Conservation (phyloP, 2,888 invertebrate species). For the Incurvaria masculella region DNA sequence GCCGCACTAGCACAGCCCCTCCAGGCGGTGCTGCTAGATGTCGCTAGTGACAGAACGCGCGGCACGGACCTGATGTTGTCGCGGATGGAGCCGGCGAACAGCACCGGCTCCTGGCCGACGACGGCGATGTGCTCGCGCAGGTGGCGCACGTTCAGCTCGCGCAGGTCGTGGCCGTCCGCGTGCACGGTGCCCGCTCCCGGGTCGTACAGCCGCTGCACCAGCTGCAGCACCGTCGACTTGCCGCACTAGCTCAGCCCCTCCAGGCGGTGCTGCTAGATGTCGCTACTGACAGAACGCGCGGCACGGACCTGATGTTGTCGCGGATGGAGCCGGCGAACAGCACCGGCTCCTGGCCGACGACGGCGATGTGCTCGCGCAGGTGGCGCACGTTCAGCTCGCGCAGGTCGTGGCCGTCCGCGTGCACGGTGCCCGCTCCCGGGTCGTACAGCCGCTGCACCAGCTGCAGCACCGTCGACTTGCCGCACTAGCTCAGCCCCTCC, state of each 20-base stretch:
- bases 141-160: slow-evolving; percentile 68
- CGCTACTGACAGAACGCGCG: too few species aligned
- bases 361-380: slow-evolving; percentile 73
- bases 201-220: slow-evolving; percentile 74
- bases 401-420: slow-evolving; percentile 61
- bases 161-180: slow-evolving; percentile 61
- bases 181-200: slow-evolving; percentile 53
- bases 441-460: slow-evolving; percentile 74
- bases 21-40: too few species aligned
- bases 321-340: slow-evolving; percentile 78
- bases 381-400: slow-evolving; percentile 68
- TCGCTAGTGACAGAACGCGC: too few species aligned
- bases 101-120: slow-evolving; percentile 84
- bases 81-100: slow-evolving; percentile 77
- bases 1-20: slow-evolving; percentile 75
- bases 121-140: slow-evolving; percentile 75
- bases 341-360: slow-evolving; percentile 87
- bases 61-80: slow-evolving; percentile 75
- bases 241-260: too few species aligned
- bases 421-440: slow-evolving; percentile 53
- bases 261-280: too few species aligned
- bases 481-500: too few species aligned
- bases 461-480: slow-evolving; percentile 79
- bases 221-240: slow-evolving; percentile 76
- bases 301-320: slow-evolving; percentile 73